These are phyloP conservation scores for Neoascia interrupta DNA, from an alignment of 2,888 invertebrate species.

Conservation along the genomic window DNA sequence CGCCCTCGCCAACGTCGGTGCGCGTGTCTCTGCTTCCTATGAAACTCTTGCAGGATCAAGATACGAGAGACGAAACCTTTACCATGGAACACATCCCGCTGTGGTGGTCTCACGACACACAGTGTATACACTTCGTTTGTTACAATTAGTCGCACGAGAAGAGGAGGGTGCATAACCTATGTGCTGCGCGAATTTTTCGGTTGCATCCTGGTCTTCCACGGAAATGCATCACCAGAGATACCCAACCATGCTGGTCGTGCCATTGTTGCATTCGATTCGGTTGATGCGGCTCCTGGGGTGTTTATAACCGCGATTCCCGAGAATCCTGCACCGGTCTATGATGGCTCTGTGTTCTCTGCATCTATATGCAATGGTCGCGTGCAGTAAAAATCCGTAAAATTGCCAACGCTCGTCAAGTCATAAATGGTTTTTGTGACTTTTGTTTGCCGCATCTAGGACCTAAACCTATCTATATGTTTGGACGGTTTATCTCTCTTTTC, in stretches of 20 bases:
- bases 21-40: constrained; percentile 60
- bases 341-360: background rate
- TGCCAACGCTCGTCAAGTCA: constrained; percentile 63
- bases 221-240: constrained; percentile 17
- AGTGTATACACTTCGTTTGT: too few species aligned
- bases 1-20: constrained; percentile 46
- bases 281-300: constrained; percentile 57
- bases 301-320: constrained; percentile 58
- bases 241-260: background rate
- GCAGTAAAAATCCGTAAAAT: constrained; percentile 69
- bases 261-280: constrained; percentile 63
- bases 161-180: too few species aligned
- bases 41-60: constrained; percentile 45
- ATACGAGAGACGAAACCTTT: constrained; percentile 28
- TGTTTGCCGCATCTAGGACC: constrained; percentile 36
- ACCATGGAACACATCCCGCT: constrained; percentile 41
- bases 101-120: constrained; percentile 52
- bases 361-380: constrained; percentile 51
- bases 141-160: constrained; percentile 45
- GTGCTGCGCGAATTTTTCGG: constrained; percentile 45
- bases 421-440: constrained; percentile 66
- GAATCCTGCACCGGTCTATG: constrained; percentile 36
- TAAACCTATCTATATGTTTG: constrained; percentile 7
- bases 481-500: background rate
- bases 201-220: constrained; percentile 49